Evolutionary conservation across 2,113 vertebrate species (phyloP).

Genomic region (Pomatostomus ruficeps): DNA sequence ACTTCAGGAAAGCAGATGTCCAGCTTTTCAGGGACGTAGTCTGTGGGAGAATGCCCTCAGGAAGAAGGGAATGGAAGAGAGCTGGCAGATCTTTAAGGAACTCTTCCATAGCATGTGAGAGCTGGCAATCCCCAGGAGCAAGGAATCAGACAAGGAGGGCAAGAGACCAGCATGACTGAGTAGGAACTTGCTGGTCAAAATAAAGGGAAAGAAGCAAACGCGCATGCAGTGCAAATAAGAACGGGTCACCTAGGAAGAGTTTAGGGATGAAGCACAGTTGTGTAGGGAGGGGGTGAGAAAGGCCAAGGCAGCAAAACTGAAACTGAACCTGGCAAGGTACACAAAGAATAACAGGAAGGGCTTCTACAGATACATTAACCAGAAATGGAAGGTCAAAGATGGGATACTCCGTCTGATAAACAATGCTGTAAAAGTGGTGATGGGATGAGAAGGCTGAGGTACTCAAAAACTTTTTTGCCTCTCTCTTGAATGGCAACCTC

Average conservation of each 20-base stretch:
- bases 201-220: too few species aligned
- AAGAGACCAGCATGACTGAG: too few species aligned
- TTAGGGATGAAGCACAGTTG: neutral
- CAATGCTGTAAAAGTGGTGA: neutral
- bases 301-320: neutral
- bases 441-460: neutral
- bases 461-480: neutral
- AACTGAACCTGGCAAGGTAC: neutral
- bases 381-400: neutral
- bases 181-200: too few species aligned
- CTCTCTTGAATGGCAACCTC: neutral
- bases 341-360: neutral
- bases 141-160: too few species aligned
- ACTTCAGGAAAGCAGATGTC: too few species aligned
- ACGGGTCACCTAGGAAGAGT: neutral
- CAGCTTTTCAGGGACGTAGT: too few species aligned
- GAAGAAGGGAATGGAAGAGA: too few species aligned
- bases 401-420: accelerated
- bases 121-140: too few species aligned
- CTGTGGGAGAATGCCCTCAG: too few species aligned
- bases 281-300: neutral
- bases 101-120: too few species aligned
- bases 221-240: neutral
- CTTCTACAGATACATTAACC: neutral
- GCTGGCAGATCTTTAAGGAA: too few species aligned